phyloP scores from a whole-genome alignment of 2,888 invertebrate genomes.

The Limnephilus auricula region DNA sequence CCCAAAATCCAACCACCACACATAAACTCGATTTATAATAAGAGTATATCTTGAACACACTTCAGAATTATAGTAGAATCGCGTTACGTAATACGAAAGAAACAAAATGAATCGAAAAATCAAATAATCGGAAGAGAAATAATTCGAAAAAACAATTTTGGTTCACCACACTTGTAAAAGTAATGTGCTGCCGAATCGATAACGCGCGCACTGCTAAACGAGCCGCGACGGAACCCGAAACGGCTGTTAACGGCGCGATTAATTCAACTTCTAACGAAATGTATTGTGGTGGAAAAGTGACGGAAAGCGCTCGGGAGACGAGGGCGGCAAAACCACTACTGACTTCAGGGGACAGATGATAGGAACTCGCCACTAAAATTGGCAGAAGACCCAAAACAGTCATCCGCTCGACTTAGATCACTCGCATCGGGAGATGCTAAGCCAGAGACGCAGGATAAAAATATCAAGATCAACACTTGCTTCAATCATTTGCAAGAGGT shows the following conservation, averaged over 20 bases:
- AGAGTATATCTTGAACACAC: neutral
- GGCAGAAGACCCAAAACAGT: conserved; percentile 55
- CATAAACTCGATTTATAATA: conserved; percentile 30
- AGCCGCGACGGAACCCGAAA: neutral
- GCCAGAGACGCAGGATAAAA: conserved; percentile 21
- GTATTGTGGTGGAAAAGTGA: conserved; percentile 28
- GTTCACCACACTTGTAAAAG: neutral
- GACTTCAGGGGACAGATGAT: conserved; percentile 37
- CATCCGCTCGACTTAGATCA: conserved; percentile 25
- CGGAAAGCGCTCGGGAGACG: conserved; percentile 34
- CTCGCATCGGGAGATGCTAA: neutral
- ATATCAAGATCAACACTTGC: neutral
- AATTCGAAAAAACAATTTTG: neutral
- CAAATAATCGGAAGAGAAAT: neutral
- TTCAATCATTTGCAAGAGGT: neutral
- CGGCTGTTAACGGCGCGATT: conserved; percentile 10
- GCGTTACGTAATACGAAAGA: conserved; percentile 17
- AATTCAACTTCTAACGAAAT: neutral
- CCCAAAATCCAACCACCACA: conserved; percentile 5
- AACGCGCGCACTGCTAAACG: neutral
- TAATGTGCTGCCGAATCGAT: neutral
- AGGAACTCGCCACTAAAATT: conserved; percentile 49
- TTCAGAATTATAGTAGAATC: neutral
- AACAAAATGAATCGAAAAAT: neutral
- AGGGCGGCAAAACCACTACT: conserved; percentile 49